Evolutionary conservation across 2,113 vertebrate species (phyloP).

Genomic region (Lethenteron reissneri): DNA sequence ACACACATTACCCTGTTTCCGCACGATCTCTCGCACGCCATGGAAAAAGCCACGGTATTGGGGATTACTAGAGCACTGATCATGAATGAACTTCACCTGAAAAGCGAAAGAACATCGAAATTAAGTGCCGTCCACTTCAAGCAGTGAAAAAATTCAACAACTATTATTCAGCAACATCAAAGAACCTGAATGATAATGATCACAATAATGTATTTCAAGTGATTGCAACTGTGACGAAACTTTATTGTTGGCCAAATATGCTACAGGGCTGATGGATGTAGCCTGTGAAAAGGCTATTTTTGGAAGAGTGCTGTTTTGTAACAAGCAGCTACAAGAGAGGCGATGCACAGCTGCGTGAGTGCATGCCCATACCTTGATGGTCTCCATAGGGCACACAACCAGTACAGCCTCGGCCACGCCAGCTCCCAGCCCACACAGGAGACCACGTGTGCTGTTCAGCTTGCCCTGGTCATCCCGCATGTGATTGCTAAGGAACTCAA

Average conservation of each 20-base stretch:
- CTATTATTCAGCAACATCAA: no score
- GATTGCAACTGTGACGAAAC: no score
- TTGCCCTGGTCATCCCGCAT: conserved; percentile 51
- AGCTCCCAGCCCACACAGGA: conserved; percentile 64
- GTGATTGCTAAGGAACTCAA: conserved; percentile 77
- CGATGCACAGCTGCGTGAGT: no score
- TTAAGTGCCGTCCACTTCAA: no score
- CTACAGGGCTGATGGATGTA: no score
- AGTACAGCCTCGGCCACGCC: conserved; percentile 60
- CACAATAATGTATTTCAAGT: no score
- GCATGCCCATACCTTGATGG: conserved; percentile 40
- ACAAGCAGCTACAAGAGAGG: no score
- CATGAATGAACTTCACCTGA: conserved; percentile 88
- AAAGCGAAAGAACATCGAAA: conserved; percentile 4
- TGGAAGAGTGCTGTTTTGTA: no score
- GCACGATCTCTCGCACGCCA: conserved; percentile 58
- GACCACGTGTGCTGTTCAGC: conserved; percentile 49
- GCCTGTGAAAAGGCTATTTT: no score
- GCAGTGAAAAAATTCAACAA: no score
- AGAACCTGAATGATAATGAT: no score
- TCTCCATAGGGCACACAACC: conserved; percentile 89
- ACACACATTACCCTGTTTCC: conserved; percentile 33
- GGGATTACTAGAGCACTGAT: conserved; percentile 62
- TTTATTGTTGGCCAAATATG: no score
- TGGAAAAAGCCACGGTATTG: conserved; percentile 78